Conservation (phyloP, 2,113 vertebrate genomes). For the Pongo abelii region DNA sequence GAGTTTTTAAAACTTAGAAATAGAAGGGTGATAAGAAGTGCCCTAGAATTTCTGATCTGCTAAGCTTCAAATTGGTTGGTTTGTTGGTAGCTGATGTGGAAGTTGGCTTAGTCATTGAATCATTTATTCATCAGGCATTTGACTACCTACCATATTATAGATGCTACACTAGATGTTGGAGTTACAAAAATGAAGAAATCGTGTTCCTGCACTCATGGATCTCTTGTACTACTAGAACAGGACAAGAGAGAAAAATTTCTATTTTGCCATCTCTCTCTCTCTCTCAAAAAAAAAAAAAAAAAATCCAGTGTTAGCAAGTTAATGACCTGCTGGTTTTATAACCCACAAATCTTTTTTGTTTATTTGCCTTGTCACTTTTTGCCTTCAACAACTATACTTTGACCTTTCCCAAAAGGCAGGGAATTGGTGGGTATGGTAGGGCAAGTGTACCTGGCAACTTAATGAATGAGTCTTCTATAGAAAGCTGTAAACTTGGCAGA, state of each 20-base stretch:
- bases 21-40: neutral
- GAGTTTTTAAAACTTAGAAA: conserved; percentile 10
- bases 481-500: neutral
- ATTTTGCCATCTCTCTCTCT: neutral
- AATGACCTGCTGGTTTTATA: conserved; percentile 7
- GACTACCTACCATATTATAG: neutral
- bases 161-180: neutral
- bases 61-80: neutral
- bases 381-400: neutral
- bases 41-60: conserved; percentile 5
- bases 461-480: neutral
- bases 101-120: neutral
- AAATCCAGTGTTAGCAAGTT: neutral
- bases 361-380: neutral
- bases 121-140: neutral
- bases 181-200: neutral
- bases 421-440: neutral
- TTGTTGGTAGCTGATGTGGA: neutral
- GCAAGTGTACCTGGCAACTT: neutral
- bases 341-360: neutral
- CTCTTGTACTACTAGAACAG: neutral
- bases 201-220: neutral
- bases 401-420: neutral
- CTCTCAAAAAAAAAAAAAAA: neutral
- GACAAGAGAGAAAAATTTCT: neutral